Percentiles rank a stretch among this genome's conserved stretches.
These are phyloP conservation scores for Heliornis fulica DNA, from an alignment of 2,113 vertebrate genomes.

Conservation along the genomic window DNA sequence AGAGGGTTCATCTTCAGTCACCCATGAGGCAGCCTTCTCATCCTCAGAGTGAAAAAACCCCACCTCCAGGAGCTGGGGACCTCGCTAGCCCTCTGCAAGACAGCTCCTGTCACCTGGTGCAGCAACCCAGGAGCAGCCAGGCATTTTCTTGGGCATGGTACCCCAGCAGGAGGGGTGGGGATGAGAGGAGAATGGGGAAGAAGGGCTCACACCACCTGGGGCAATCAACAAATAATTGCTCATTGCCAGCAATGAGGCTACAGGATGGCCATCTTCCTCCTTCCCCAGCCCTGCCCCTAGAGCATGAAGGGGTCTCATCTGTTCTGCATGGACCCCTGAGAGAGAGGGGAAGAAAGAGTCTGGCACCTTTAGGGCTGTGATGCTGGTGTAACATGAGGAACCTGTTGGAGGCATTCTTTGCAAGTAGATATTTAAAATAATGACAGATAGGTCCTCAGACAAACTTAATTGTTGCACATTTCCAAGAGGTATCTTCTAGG, in stretches of 20 bases:
- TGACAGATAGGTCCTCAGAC: neutral
- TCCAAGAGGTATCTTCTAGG: neutral
- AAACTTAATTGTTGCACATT: neutral
- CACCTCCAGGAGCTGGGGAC: neutral
- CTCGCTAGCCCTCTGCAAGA: neutral
- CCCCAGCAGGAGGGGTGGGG: no score
- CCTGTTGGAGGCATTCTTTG: neutral
- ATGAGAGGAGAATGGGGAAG: neutral
- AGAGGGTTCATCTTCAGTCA: neutral
- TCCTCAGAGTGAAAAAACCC: neutral
- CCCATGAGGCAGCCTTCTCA: fast-evolving
- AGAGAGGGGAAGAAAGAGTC: neutral
- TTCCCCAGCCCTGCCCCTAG: neutral
- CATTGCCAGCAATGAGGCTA: no score
- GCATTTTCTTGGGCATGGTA: neutral
- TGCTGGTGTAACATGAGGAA: fast-evolving
- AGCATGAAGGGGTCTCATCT: neutral
- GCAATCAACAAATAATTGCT: no score
- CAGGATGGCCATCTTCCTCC: neutral
- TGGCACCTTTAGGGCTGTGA: neutral
- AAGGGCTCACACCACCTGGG: no score
- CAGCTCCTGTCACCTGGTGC: fast-evolving
- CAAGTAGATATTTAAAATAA: neutral
- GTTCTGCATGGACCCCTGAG: fast-evolving
- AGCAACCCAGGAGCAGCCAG: neutral